Percentiles rank a stretch among this genome's conserved stretches.
Conservation (phyloP, 2,888 invertebrate genomes). For the Apantesis nais region DNA sequence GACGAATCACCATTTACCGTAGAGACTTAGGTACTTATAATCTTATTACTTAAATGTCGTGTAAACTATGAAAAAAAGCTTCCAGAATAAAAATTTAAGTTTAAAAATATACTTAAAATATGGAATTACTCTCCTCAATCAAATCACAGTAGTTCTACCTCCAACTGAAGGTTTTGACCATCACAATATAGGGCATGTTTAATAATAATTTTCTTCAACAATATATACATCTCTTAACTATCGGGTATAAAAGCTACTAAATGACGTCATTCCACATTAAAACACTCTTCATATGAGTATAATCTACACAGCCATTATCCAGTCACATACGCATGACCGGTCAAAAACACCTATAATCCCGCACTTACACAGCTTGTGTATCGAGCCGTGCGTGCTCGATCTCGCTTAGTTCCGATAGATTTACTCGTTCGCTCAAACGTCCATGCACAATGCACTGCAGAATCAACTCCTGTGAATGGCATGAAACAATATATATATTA, state of each 20-base stretch:
- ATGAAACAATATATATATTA: slow-evolving; percentile 60
- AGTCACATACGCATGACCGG: slow-evolving; percentile 7
- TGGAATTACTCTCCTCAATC: not conserved
- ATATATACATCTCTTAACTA: not conserved
- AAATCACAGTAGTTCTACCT: not conserved
- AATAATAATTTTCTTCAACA: not conserved
- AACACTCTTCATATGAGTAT: not conserved
- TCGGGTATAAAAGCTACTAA: not conserved
- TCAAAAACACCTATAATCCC: slow-evolving; percentile 20
- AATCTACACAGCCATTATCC: slow-evolving; percentile 1
- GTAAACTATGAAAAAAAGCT: not conserved
- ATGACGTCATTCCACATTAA: too few relatives aligned
- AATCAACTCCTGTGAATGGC: slow-evolving; percentile 70
- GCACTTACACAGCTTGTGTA: slow-evolving; percentile 25
- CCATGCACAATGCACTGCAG: slow-evolving; percentile 66
- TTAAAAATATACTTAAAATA: too few relatives aligned
- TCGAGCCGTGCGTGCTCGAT: slow-evolving; percentile 22
- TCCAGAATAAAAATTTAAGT: too few relatives aligned
- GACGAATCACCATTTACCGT: not conserved
- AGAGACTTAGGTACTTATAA: not conserved
- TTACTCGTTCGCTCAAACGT: slow-evolving; percentile 54
- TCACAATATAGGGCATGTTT: too few relatives aligned
- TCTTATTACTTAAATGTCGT: not conserved
- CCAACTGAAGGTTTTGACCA: not conserved
- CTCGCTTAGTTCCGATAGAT: slow-evolving; percentile 66